Evolutionary conservation across 2,888 invertebrate species (phyloP), one percentile per base, ranked within the genome.

Genomic region (Ypsolopha scabrella): DNA sequence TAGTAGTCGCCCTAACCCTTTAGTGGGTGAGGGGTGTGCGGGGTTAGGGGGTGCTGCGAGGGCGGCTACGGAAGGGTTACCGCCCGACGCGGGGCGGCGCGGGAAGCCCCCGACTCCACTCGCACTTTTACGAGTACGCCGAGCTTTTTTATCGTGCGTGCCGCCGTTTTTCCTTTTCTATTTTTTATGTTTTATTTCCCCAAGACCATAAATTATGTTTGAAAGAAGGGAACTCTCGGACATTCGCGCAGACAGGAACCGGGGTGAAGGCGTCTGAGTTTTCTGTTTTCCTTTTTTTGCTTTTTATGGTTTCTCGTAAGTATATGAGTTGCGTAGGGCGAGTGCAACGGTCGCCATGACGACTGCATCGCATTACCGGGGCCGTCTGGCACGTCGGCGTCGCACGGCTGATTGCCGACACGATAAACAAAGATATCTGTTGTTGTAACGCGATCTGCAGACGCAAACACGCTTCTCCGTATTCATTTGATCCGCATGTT

Each of bases 161-260:
- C 80, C 80, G 85, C 80, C 85, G 83, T 82, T 87, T 87, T 87
- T 85, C 86, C 83, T 86, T 83, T 85, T 82, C 86, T 83, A 85
- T 85, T 86, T 87, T 87, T 87, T 86, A 87, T 87, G 86, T 87
- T 87, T 62, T 87, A 87, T 87, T 87, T 87, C 86, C 86, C 82
- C 79, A 76, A 83, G 80, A 86, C 81, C 86, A 87, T 87, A 87
- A 87, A 87, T 87, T 83, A 87, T 80, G 86, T 87, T 87, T 85
- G 87, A 82, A 85, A 82, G 85, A 77, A 87, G 87, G 87, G 87
- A 83, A 80, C 78, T 75, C 80, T 83, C 81, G 86, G 86, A 85
- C 86, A 75, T 72, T 71, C 73, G 72, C 75, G 70, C 70, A 80
- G 80, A 79, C 85, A 81, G 80, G 79, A 80, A 78, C 78, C 80